phyloP scores from a whole-genome alignment of 2,113 vertebrate species.

The Sakesphorus luctuosus region DNA sequence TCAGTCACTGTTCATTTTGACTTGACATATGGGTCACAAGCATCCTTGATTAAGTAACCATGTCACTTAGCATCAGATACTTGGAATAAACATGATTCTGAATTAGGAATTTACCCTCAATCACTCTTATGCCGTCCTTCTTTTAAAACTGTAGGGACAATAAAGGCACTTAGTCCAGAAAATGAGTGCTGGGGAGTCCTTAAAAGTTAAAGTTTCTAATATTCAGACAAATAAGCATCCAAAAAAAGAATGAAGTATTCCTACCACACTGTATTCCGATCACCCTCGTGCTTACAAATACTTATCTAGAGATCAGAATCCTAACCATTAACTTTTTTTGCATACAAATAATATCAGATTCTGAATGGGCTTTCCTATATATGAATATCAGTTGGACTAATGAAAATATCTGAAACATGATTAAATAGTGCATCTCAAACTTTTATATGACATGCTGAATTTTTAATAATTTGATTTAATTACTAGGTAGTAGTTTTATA shows the following conservation, averaged over 20 bases:
- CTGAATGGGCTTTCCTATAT: neutral
- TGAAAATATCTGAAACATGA: neutral
- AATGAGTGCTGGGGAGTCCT: neutral
- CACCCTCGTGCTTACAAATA: neutral
- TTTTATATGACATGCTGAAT: neutral
- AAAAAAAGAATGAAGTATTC: neutral
- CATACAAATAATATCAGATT: neutral
- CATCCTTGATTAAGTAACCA: neutral
- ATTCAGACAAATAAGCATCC: neutral
- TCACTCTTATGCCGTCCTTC: neutral
- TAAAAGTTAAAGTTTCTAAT: neutral
- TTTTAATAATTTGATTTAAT: neutral
- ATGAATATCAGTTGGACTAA: neutral
- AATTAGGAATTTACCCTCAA: neutral
- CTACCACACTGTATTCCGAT: neutral
- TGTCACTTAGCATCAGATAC: neutral
- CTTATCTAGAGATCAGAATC: neutral
- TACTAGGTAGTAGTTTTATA: neutral
- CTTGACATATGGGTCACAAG: neutral
- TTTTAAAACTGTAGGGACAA: neutral
- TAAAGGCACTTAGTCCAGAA: neutral
- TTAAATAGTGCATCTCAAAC: neutral
- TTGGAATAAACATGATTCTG: neutral
- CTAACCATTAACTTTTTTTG: neutral
- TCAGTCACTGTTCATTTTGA: neutral